Evolutionary conservation across 1,140 invertebrate genomes (phyloP), one percentile per base, ranked within the genome.

Genomic region (Reticulitermes speratus): DNA sequence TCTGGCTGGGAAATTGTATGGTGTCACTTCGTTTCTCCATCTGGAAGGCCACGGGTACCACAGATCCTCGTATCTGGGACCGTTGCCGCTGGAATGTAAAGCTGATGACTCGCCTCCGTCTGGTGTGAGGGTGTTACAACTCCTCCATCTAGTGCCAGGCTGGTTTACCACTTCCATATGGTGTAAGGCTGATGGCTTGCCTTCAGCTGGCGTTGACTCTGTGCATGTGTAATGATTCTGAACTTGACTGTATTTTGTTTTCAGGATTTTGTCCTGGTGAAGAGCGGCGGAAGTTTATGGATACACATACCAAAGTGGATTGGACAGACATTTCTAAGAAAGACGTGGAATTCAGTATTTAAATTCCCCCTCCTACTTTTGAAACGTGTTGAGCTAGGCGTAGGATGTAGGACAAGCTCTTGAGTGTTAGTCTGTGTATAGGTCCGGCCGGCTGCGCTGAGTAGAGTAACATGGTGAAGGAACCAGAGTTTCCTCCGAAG

Each of bases 291-390:
- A 30, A 75, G 65, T 12, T 30, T 1, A 75, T 65, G n/a, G 65
- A 75, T 75, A 25, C 65, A 75, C 65, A 30, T 75, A 75, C 65
- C 65, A 75, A 75, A 75, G 65, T 75, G 65, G 25, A 75, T 16
- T 75, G 65, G 65, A 75, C 65, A 75, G 65, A 75, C 7, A 75
- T 75, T 75, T 75, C n/a, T 30, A 75, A 75, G 65, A 75, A 75
- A 75, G 65, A 75, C 14, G 65, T 75, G 65, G 65, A 75, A 75
- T 30, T 75, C 65, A 75, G 65, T 75, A 75, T 75, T 75, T 75
- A n/a, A 75, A 30, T 75, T 75, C n/a, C 65, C 65, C n/a, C 65
- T 75, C 65, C 65, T 75, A 75, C 65, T 75, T 75, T 16, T 55
- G 52, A 55, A 55, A 55, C 52, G 19, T 55, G 14, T 55, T 55